These are phyloP conservation scores for Tauraco hartlaubi DNA, from an alignment of 2,797 vertebrate genomes.

Conservation along the genomic window DNA sequence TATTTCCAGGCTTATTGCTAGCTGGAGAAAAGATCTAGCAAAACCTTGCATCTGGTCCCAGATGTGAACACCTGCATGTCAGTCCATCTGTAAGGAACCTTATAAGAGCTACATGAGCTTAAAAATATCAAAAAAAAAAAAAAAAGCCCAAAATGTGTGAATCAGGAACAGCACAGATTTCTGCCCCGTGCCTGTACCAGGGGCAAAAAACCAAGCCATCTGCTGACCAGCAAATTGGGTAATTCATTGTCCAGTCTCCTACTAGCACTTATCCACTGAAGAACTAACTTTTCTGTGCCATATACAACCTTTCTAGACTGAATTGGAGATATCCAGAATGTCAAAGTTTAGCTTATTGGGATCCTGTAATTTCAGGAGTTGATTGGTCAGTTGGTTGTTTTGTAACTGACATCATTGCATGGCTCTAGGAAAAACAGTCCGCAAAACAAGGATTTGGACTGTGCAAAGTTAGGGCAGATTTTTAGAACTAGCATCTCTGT, in stretches of 20 bases:
- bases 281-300: not conserved
- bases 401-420: not conserved
- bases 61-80: not conserved
- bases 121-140: not conserved
- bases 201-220: not conserved
- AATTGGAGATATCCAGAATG: not conserved
- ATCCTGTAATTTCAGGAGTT: not conserved
- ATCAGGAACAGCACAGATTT: not conserved
- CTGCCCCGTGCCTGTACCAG: not conserved
- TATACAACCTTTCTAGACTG: not conserved
- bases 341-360: not conserved
- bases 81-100: not conserved
- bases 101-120: not conserved
- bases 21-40: not conserved
- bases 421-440: not conserved
- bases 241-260: not conserved
- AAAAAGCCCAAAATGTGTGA: too few species aligned
- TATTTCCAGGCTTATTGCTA: not conserved
- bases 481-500: not conserved
- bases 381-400: fast-evolving
- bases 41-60: not conserved
- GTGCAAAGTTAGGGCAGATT: not conserved
- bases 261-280: not conserved
- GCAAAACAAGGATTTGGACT: not conserved
- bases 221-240: not conserved